Evolutionary conservation across 1,140 invertebrate genomes (phyloP), one percentile per base, ranked within the genome.

Genomic region (Procambarus clarkii): DNA sequence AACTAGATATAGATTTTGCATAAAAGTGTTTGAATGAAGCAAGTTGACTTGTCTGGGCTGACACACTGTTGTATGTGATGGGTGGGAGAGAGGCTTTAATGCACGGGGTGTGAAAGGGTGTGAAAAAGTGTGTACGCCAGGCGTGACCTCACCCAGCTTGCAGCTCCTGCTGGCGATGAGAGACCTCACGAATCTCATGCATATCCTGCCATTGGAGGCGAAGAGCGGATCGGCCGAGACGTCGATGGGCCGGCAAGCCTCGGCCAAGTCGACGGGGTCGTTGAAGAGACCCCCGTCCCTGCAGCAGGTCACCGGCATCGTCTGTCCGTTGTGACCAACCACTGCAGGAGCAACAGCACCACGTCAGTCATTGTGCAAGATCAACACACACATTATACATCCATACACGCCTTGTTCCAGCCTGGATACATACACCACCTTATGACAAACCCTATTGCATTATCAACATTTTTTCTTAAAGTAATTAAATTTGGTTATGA

Each of bases 171-270:
- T 88, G 44, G 87, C 87, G 24, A 88, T 71, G 21, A 88, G 60
- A 1, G 87, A 88, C 18, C 87, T n/a, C 21, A 88, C 87, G 78
- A 82, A 82, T 82, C 87, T 88, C 87, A 88, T 88, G 46, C 87
- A 88, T 9, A 21, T 82, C 45, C 87, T 80, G 79, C 60, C 78
- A 44, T 82, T 18, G 60, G n/a, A 15, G 78, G 78, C 7, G 79
- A 71, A 88, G 3, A 88, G 45, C 7, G 79, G 87, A 64, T 88
- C 87, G 18, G 8, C 15, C 24, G 87, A 88, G 9, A 88, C 87
- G n/a, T 88, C 87, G 46, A 88, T 82, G 21, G 87, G 87, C 24
- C 46, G 58, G 48, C 87, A 88, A 46, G 82, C 87, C 2, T 78
- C 3, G 0, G 78, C 44, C 8, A 60, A 69, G 5, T 71, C 78